These are phyloP conservation scores for Nothocercus nigrocapillus DNA, from an alignment of 2,113 vertebrate genomes.

Conservation along the genomic window DNA sequence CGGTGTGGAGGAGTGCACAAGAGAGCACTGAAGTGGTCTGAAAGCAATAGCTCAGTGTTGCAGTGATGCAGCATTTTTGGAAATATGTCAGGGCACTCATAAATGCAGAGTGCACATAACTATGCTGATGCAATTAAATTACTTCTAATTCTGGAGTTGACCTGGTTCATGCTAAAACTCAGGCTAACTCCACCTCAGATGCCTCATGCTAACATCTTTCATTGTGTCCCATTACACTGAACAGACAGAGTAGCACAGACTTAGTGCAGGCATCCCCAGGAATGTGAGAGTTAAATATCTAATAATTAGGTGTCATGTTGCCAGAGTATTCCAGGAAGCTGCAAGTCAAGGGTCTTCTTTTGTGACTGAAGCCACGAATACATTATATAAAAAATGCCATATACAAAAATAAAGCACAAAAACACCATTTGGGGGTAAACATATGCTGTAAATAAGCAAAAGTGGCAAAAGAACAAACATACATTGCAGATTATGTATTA, in stretches of 20 bases:
- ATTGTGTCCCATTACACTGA: neutral
- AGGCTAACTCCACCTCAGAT: neutral
- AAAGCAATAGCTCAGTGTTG: neutral
- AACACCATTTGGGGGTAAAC: neutral
- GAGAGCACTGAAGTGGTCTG: neutral
- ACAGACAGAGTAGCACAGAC: neutral
- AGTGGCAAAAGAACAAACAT: neutral
- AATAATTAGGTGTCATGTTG: neutral
- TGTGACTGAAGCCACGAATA: neutral
- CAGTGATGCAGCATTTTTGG: neutral
- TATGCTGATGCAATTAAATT: neutral
- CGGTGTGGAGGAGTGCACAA: neutral
- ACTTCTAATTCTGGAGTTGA: neutral
- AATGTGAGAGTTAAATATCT: neutral
- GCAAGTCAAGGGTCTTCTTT: neutral
- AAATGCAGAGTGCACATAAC: neutral
- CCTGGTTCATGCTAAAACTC: neutral
- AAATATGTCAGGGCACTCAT: neutral
- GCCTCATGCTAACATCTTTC: neutral
- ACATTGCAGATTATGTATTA: neutral
- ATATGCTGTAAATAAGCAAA: neutral
- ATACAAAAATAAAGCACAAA: neutral
- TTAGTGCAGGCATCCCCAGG: neutral
- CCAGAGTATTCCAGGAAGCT: neutral
- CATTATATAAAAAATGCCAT: neutral